A percentile compares a stretch with the other conserved stretches of the same genome.
Evolutionary conservation across 2,797 vertebrate genomes (phyloP).

Genomic region (Anniella stebbinsi): DNA sequence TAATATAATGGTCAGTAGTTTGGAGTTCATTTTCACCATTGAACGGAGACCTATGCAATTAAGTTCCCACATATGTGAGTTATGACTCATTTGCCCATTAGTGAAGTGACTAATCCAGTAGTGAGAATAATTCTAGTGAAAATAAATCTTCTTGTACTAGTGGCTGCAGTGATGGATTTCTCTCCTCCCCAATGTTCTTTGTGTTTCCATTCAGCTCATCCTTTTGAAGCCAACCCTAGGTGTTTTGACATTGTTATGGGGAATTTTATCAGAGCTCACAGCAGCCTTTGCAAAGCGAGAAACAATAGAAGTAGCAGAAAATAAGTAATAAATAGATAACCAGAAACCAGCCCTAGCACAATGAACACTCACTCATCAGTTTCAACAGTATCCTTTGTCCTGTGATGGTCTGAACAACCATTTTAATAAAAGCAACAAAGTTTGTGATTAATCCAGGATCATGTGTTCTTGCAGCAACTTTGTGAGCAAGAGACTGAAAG

Average conservation of each 20-base stretch:
- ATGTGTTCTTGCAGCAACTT: conserved; percentile 35
- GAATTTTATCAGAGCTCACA: conserved; percentile 71
- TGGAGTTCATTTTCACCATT: conserved; percentile 39
- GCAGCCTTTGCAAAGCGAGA: conserved; percentile 70
- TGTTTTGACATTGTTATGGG: conserved; percentile 64
- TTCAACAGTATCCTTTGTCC: conserved; percentile 48
- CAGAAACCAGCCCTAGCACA: conserved; percentile 55
- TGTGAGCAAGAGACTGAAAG: conserved; percentile 17
- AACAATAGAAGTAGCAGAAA: conserved; percentile 66
- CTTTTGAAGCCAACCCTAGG: conserved; percentile 60
- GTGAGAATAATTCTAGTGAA: conserved; percentile 55
- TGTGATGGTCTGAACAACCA: conserved; percentile 50
- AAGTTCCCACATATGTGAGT: conserved; percentile 58
- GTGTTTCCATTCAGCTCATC: conserved; percentile 48
- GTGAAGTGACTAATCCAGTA: conserved; percentile 53
- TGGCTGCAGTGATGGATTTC: conserved; percentile 65
- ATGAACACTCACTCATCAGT: conserved; percentile 50
- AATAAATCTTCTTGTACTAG: conserved; percentile 62
- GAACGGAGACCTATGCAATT: conserved; percentile 29
- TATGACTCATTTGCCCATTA: conserved; percentile 64
- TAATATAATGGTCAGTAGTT: background rate
- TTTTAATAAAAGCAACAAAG: conserved; percentile 58
- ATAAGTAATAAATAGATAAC: conserved; percentile 69
- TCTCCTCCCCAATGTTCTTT: conserved; percentile 63
- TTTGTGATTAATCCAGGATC: conserved; percentile 57